Percentiles rank a stretch among this genome's conserved stretches.
phyloP scores from a whole-genome alignment of 2,888 invertebrate genomes.

The Pollenia labialis region DNA sequence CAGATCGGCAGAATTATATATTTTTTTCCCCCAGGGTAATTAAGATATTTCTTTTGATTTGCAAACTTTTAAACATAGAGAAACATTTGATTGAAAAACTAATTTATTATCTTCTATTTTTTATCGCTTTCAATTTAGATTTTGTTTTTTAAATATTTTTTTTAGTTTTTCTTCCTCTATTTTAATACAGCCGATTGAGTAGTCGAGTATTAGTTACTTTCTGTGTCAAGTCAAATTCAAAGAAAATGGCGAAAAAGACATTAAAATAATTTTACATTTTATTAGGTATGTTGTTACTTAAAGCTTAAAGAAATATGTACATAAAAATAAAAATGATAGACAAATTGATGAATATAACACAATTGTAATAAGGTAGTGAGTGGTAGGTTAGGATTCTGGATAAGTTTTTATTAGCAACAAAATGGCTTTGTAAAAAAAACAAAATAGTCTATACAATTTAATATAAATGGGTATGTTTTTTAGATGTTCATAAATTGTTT shows the following conservation, averaged over 20 bases:
- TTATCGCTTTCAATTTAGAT: constrained; percentile 3
- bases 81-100: not conserved
- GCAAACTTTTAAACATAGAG: not conserved
- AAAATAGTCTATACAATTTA: too few relatives aligned
- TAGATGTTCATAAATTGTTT: too few relatives aligned
- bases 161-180: not conserved
- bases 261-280: constrained; percentile 5
- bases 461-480: too few relatives aligned
- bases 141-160: not conserved
- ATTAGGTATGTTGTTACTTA: constrained; percentile 7
- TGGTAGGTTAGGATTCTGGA: constrained; percentile 39
- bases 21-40: not conserved
- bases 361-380: constrained; percentile 18
- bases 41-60: not conserved
- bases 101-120: constrained; percentile 24
- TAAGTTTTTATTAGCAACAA: not conserved
- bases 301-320: too few relatives aligned
- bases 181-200: too few relatives aligned
- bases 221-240: too few relatives aligned
- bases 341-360: not conserved
- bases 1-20: too few relatives aligned
- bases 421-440: not conserved
- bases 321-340: not conserved
- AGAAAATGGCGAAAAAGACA: constrained; percentile 10
- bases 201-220: too few relatives aligned